These are phyloP conservation scores for Tipula lateralis DNA, from an alignment of 2,888 invertebrate species.

Conservation along the genomic window DNA sequence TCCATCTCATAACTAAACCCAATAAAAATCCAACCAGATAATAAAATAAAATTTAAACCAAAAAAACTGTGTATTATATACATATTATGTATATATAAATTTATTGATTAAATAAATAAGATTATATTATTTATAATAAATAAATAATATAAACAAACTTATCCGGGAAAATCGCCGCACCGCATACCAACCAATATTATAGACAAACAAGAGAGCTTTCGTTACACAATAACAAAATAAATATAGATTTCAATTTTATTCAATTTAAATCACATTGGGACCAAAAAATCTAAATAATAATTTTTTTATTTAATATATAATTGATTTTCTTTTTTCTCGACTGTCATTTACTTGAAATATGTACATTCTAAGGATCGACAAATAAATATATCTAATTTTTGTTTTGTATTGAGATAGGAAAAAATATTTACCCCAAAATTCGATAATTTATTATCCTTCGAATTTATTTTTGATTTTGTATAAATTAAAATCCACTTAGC, in stretches of 20 bases:
- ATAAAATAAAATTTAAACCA: background rate
- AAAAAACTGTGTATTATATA: too few relatives aligned
- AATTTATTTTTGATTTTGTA: background rate
- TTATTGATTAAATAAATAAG: background rate
- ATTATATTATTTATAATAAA: background rate
- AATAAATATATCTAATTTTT: background rate
- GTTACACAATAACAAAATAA: background rate
- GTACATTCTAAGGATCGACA: background rate
- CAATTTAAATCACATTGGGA: background rate
- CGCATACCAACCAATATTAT: background rate
- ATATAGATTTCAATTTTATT: background rate
- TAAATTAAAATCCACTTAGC: background rate
- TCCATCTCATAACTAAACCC: background rate
- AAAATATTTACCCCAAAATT: background rate
- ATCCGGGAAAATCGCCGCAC: background rate
- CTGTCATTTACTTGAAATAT: background rate
- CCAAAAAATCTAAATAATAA: background rate
- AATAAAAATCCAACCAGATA: background rate
- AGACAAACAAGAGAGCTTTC: background rate
- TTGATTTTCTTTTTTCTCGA: background rate
- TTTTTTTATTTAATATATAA: background rate
- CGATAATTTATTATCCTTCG: constrained; percentile 19
- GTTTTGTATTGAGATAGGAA: background rate
- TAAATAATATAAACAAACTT: background rate
- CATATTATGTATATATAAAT: background rate